These are phyloP conservation scores for Cheilosia variabilis DNA, from an alignment of 2,888 invertebrate genomes.

Conservation along the genomic window DNA sequence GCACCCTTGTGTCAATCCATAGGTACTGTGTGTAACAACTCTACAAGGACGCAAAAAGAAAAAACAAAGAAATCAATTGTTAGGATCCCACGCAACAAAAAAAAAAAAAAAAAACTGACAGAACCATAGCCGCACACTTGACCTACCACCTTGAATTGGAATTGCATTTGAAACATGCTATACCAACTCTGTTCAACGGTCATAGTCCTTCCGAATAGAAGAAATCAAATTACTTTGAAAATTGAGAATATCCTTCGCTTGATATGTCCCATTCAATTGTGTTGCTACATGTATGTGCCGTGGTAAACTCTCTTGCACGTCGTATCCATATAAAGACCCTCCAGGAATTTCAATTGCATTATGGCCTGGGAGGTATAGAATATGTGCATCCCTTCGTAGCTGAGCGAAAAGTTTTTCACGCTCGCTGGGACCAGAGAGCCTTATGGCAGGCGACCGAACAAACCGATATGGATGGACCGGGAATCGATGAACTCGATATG, in stretches of 20 bases:
- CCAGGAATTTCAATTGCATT: conserved; percentile 72
- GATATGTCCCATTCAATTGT: conserved; percentile 71
- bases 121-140: conserved; percentile 31
- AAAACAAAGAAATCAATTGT: conserved; percentile 8
- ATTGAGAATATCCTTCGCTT: conserved; percentile 70
- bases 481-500: conserved; percentile 68
- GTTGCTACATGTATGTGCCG: conserved; percentile 28
- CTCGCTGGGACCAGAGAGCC: background rate
- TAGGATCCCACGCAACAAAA: background rate
- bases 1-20: too few relatives aligned
- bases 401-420: conserved; percentile 30
- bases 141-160: conserved; percentile 49
- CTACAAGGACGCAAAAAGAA: conserved; percentile 1
- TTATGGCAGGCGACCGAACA: conserved; percentile 15
- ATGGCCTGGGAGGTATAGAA: conserved; percentile 3
- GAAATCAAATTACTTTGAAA: conserved; percentile 70
- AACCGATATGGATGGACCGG: conserved; percentile 42
- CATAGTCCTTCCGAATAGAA: conserved; percentile 53
- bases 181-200: conserved; percentile 18
- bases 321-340: conserved; percentile 40
- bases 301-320: conserved; percentile 54
- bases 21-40: too few relatives aligned
- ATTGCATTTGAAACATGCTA: conserved; percentile 54
- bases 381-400: conserved; percentile 32
- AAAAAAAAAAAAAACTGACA: background rate